These are phyloP conservation scores for Phalacrocorax brasilianus DNA, from an alignment of 2,113 vertebrate genomes.

Conservation along the genomic window DNA sequence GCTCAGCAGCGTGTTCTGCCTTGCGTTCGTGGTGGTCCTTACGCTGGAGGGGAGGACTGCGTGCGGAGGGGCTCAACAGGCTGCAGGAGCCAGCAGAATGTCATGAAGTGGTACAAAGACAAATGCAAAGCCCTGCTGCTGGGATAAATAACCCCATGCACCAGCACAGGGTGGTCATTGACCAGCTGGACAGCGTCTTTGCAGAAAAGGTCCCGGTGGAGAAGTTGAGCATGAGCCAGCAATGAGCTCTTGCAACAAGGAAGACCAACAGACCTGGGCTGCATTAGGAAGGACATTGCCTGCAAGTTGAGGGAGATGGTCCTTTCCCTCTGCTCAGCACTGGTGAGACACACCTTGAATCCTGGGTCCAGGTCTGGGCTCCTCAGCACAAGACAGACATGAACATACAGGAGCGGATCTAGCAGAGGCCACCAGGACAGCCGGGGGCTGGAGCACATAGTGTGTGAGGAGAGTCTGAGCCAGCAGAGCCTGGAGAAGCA, in stretches of 20 bases:
- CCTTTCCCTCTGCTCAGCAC: neutral
- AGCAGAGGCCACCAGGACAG: neutral
- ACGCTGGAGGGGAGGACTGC: neutral
- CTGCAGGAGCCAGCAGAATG: accelerated
- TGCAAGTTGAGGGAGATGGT: neutral
- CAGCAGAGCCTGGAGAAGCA: neutral
- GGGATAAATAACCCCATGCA: neutral
- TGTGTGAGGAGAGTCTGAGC: neutral
- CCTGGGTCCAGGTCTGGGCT: neutral
- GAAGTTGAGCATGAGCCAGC: neutral
- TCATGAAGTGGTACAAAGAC: neutral
- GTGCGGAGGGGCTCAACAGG: neutral
- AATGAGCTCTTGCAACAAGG: neutral
- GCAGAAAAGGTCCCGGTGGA: neutral
- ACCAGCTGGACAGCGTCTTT: neutral
- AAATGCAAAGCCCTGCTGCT: neutral
- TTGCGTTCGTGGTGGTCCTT: neutral
- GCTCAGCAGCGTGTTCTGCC: neutral
- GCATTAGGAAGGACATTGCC: neutral
- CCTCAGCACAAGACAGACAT: neutral
- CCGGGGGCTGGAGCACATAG: neutral
- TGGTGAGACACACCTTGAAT: neutral
- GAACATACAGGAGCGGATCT: neutral
- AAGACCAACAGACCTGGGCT: neutral
- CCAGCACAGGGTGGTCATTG: neutral